phyloP scores from a whole-genome alignment of 1,140 invertebrate genomes.

The Choristoneura fumiferana region DNA sequence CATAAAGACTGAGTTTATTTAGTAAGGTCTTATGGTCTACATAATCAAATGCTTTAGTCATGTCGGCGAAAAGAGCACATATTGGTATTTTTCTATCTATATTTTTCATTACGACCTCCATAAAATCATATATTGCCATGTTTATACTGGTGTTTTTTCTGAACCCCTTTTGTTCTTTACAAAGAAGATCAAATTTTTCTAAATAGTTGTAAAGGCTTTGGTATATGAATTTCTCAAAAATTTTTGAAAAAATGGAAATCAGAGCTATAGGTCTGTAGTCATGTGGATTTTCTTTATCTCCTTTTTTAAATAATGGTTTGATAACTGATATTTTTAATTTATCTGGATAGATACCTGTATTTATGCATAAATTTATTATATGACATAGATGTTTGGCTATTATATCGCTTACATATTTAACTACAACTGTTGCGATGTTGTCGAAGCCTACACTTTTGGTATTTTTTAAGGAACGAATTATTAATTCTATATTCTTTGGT shows the following conservation, averaged over 20 bases:
- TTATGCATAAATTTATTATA: constrained; percentile 17
- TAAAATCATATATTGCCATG: constrained; percentile 12
- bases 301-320: too few relatives aligned
- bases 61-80: constrained; percentile 27
- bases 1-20: too few relatives aligned
- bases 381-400: constrained; percentile 4
- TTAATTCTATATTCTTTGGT: constrained; percentile 14
- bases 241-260: too few relatives aligned
- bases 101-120: constrained; percentile 19
- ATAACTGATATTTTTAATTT: constrained; percentile 1
- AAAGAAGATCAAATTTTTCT: neutral
- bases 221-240: constrained; percentile 12
- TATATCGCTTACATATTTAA: constrained; percentile 21
- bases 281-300: neutral
- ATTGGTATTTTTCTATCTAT: constrained; percentile 28
- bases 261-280: constrained; percentile 16
- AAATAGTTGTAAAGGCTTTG: neutral
- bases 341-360: constrained; percentile 7
- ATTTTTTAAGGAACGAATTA: constrained; percentile 14
- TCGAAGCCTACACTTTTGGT: constrained; percentile 21
- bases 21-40: too few relatives aligned
- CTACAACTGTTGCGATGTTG: constrained; percentile 9
- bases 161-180: constrained; percentile 14
- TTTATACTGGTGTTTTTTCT: constrained; percentile 10
- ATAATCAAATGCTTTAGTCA: constrained; percentile 29